Percentiles rank a stretch among this genome's conserved stretches.
Conservation (phyloP, 1,140 invertebrate species). For the Adoxophyes honmai region DNA sequence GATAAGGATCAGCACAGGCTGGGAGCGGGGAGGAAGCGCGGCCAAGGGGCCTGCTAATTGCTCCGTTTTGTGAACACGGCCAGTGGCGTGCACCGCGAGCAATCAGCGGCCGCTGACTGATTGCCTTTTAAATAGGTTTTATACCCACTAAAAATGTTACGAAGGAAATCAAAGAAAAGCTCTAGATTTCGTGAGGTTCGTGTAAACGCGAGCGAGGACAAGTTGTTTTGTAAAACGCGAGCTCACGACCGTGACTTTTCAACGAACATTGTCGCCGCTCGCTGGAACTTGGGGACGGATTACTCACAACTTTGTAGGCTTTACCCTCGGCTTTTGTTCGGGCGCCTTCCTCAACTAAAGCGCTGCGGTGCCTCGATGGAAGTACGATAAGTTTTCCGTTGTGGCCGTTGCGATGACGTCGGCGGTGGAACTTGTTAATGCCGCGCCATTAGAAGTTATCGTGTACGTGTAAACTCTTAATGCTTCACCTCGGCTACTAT, state of each 20-base stretch:
- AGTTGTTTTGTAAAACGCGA: constrained; percentile 38
- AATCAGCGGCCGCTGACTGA: constrained; percentile 73
- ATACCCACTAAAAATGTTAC: constrained; percentile 70
- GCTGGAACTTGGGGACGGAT: neutral
- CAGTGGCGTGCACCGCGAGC: constrained; percentile 64
- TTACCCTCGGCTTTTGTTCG: neutral
- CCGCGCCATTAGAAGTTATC: neutral
- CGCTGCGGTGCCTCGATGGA: neutral
- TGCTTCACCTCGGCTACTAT: neutral
- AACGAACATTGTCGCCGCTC: constrained; percentile 8
- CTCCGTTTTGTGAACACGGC: constrained; percentile 76
- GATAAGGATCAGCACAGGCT: constrained; percentile 64
- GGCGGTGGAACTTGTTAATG: neutral
- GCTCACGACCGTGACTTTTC: constrained; percentile 34
- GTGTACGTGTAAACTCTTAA: constrained; percentile 14
- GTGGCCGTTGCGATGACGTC: constrained; percentile 1
- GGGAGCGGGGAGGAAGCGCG: constrained; percentile 34
- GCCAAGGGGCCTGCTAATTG: constrained; percentile 58
- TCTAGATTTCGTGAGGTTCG: constrained; percentile 39
- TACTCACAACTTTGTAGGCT: constrained; percentile 4
- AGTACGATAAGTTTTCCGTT: neutral
- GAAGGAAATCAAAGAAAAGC: constrained; percentile 57
- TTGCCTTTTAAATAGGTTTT: constrained; percentile 77
- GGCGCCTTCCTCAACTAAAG: neutral
- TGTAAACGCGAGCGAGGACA: constrained; percentile 39